Evolutionary conservation across 2,797 vertebrate species (phyloP).

Genomic region (Malacoraja senta): DNA sequence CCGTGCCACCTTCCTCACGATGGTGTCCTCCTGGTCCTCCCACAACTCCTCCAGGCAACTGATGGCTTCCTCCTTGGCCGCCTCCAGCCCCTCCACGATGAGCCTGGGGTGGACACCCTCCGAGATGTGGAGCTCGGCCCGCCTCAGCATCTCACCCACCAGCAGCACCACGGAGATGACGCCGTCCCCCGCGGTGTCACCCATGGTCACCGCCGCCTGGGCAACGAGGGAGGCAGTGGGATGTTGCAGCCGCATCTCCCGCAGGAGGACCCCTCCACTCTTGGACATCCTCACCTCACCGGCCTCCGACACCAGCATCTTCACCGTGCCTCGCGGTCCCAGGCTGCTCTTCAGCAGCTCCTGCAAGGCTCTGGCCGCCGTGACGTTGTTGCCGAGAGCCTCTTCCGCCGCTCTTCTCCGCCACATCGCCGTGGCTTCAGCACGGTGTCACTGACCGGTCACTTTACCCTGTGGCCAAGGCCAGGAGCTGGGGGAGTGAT

Average conservation of each 20-base stretch:
- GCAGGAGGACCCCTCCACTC: neutral
- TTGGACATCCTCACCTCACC: constrained; percentile 38
- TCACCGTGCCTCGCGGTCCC: constrained; percentile 38
- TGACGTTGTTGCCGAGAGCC: neutral
- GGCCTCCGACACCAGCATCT: constrained; percentile 38
- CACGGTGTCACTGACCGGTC: neutral
- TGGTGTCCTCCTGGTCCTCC: neutral
- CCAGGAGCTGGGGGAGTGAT: neutral
- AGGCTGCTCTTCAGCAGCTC: constrained; percentile 27
- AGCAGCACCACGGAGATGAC: constrained; percentile 34
- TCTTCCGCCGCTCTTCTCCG: neutral
- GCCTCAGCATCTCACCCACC: constrained; percentile 32
- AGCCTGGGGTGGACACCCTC: constrained; percentile 34
- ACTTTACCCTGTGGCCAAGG: neutral
- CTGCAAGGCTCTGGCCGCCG: constrained; percentile 24
- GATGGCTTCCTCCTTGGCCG: constrained; percentile 21
- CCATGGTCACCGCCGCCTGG: neutral
- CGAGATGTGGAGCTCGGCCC: constrained; percentile 29
- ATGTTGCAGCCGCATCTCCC: constrained; percentile 22
- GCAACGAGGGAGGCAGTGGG: constrained; percentile 14
- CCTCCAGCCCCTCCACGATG: neutral
- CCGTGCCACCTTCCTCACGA: neutral
- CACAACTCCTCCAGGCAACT: neutral
- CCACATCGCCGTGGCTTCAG: neutral
- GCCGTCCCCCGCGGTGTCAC: constrained; percentile 22